Base-by-base conservation (phyloP, 2,113 vertebrate genomes). In the Anoplopoma fimbria region DNA sequence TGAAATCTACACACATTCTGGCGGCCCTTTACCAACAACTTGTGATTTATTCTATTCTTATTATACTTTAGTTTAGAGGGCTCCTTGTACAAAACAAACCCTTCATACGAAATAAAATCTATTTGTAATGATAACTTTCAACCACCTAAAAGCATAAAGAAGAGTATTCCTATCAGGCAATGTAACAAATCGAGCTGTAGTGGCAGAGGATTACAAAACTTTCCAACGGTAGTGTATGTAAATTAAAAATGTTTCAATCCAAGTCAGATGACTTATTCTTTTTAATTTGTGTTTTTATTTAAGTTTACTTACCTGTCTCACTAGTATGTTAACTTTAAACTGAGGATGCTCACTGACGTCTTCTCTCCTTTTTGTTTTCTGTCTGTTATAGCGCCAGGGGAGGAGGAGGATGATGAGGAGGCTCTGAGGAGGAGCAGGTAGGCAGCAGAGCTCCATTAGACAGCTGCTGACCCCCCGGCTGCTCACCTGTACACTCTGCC, bases 371-470 rank as follows among this genome's bases (percentile, higher is more conserved):
- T 78, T 17, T 87, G 58, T 69, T 36, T 58, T 49, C 27, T 72
- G 67, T 85, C 29, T 87, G 67, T 86, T 77, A 0, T 94, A 99
- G 97, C 95, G 94, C 95, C 96, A 95, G 96, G 97, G 81, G 61
- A 69, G 53, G 64, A 79, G 78, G 96, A 97, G 79, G 96, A 97
- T 33, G 95, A 98, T 31, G 96, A 97, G 83, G 97, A 97, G 91
- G 96, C 93, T 68, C 93, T 97, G 92, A 95, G 93, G 91, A 96
- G 94, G 91, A 96, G 96, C 95, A 99, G 98, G 98, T 99, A 98
- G 95, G 97, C 93, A 90, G 89, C 86, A 88, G 88, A 84, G 83
- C 68, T 80, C 70, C 83, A 65, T 69, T 70, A 91, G 57, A 78
- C 86, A 81, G 70, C 81, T 77, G 79, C 82, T 90, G 87, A 80